These are phyloP conservation scores for Sycophila texana DNA, from an alignment of 2,888 invertebrate genomes.

Conservation along the genomic window DNA sequence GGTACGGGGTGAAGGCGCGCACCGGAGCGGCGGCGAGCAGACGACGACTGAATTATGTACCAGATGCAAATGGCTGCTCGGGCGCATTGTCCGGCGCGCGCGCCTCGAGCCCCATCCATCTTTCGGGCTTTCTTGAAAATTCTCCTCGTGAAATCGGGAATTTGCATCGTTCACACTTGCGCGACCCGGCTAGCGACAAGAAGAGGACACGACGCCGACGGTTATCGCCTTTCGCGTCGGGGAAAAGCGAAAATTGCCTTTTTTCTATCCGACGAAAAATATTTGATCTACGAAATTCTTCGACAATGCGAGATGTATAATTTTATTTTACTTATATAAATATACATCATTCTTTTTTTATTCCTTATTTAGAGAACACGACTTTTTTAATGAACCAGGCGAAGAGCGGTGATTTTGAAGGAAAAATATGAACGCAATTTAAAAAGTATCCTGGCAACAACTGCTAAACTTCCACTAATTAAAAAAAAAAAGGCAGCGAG, in stretches of 20 bases:
- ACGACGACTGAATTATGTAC: constrained; percentile 72
- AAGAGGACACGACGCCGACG: constrained; percentile 5
- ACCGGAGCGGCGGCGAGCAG: neutral
- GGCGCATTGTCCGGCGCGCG: constrained; percentile 66
- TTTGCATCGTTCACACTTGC: constrained; percentile 70
- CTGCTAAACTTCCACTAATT: neutral
- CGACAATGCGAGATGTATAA: too few species aligned
- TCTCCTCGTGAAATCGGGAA: constrained; percentile 67
- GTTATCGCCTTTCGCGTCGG: neutral
- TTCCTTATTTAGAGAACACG: too few species aligned
- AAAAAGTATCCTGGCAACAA: neutral
- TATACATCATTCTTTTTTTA: too few species aligned
- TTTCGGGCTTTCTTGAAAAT: constrained; percentile 68
- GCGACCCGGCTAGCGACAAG: too few species aligned
- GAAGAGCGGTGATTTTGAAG: too few species aligned
- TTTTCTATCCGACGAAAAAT: neutral
- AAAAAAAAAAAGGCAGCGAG: neutral
- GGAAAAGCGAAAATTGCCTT: neutral
- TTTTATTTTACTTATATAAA: too few species aligned
- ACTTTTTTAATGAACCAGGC: too few species aligned
- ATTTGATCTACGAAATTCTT: constrained; percentile 21
- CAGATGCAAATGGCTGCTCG: constrained; percentile 68
- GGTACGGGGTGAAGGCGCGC: neutral
- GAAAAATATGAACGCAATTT: too few species aligned
- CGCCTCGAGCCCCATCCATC: constrained; percentile 66